phyloP scores from a whole-genome alignment of 2,888 invertebrate species.

The Heliconius ethilla region DNA sequence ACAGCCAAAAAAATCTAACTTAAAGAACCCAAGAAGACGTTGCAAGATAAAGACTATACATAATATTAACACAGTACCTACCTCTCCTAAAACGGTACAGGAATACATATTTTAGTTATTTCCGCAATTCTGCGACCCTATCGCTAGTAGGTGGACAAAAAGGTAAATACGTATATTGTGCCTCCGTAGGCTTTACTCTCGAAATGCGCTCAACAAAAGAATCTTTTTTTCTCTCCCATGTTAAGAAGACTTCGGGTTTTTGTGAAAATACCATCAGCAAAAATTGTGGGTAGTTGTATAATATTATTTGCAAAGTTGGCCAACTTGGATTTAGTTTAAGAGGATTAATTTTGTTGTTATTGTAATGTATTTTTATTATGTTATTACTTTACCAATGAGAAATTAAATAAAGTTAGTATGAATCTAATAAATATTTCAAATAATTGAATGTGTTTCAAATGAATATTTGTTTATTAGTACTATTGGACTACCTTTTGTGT shows the following conservation, averaged over 20 bases:
- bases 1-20: neutral
- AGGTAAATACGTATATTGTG: slow-evolving; percentile 67
- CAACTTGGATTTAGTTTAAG: slow-evolving; percentile 15
- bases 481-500: no score
- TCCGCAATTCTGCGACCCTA: slow-evolving; percentile 24
- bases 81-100: neutral
- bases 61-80: neutral
- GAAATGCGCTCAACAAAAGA: slow-evolving; percentile 73
- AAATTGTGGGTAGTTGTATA: slow-evolving; percentile 43
- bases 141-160: slow-evolving; percentile 68
- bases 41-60: neutral
- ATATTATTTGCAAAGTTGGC: slow-evolving; percentile 27
- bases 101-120: slow-evolving; percentile 15
- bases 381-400: neutral
- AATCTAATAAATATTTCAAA: no score
- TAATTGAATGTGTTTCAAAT: no score
- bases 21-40: neutral
- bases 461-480: no score
- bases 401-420: no score
- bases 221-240: slow-evolving; percentile 71
- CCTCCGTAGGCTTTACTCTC: slow-evolving; percentile 75
- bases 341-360: slow-evolving; percentile 9
- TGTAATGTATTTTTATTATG: neutral
- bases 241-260: slow-evolving; percentile 73
- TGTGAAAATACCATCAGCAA: slow-evolving; percentile 61